These are phyloP conservation scores for Psammodynastes pulverulentus DNA, from an alignment of 2,113 vertebrate genomes.

Conservation along the genomic window DNA sequence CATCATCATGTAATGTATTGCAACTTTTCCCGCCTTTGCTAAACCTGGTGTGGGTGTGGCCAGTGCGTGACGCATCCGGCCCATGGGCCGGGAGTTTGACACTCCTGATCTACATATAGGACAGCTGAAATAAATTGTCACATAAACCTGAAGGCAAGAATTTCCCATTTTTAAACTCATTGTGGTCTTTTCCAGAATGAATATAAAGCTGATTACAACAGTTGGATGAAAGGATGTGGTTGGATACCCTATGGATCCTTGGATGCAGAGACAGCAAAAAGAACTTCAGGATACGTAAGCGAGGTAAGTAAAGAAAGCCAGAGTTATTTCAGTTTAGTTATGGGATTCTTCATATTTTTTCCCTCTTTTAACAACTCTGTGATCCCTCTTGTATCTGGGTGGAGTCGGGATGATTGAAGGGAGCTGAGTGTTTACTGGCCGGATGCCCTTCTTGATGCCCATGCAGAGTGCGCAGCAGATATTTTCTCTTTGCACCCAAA, in stretches of 20 bases:
- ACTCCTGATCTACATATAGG: not conserved
- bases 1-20: too few species aligned
- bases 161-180: not conserved
- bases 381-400: not conserved
- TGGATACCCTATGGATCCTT: slow-evolving; percentile 85
- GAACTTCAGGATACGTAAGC: slow-evolving; percentile 78
- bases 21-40: too few species aligned
- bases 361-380: not conserved
- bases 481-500: not conserved
- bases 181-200: slow-evolving; percentile 72
- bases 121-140: not conserved
- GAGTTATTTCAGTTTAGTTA: not conserved
- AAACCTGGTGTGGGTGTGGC: too few species aligned
- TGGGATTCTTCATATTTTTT: not conserved
- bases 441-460: not conserved
- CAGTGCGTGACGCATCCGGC: too few species aligned
- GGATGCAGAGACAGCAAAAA: slow-evolving; percentile 84
- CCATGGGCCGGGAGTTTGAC: too few species aligned
- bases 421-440: not conserved
- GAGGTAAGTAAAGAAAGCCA: slow-evolving; percentile 70
- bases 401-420: not conserved
- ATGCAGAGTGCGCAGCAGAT: not conserved
- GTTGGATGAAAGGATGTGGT: slow-evolving; percentile 79
- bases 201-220: slow-evolving; percentile 88
- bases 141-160: not conserved